Evolutionary conservation across 2,113 vertebrate species (phyloP).

Genomic region (Athene cunicularia): DNA sequence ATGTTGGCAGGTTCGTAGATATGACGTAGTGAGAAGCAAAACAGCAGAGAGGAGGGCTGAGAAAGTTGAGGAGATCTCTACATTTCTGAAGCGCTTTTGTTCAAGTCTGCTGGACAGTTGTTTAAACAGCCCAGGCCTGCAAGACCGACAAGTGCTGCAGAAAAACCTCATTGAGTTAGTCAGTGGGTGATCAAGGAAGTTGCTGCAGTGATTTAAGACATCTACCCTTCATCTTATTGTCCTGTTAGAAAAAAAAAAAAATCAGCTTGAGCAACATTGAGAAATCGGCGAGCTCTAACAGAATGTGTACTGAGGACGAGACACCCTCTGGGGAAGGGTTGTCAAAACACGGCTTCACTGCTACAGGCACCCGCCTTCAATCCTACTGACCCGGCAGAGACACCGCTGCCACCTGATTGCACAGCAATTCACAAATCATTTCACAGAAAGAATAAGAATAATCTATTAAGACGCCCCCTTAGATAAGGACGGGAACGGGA

Average conservation of each 20-base stretch:
- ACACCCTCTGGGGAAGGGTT: neutral
- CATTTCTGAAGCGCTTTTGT: constrained; percentile 9
- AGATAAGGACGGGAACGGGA: neutral
- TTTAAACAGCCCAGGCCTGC: neutral
- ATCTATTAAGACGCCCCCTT: neutral
- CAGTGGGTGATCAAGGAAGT: neutral
- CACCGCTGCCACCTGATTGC: neutral
- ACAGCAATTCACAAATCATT: constrained; percentile 55
- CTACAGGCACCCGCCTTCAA: neutral
- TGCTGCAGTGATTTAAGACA: neutral
- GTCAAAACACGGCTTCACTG: neutral
- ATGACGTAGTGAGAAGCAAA: neutral
- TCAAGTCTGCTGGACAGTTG: neutral
- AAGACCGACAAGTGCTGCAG: neutral
- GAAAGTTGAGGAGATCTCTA: neutral
- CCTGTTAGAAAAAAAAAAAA: neutral
- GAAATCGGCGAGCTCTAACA: neutral
- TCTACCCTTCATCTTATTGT: neutral
- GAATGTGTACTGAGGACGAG: neutral
- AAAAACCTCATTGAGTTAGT: neutral
- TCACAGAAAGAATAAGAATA: constrained; percentile 41
- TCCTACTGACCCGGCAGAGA: neutral
- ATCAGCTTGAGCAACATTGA: neutral
- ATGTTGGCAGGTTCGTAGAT: neutral
- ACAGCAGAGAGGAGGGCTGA: neutral